Percentiles rank a stretch among this genome's conserved stretches.
phyloP scores from a whole-genome alignment of 2,797 vertebrate genomes.

The Crenichthys baileyi region DNA sequence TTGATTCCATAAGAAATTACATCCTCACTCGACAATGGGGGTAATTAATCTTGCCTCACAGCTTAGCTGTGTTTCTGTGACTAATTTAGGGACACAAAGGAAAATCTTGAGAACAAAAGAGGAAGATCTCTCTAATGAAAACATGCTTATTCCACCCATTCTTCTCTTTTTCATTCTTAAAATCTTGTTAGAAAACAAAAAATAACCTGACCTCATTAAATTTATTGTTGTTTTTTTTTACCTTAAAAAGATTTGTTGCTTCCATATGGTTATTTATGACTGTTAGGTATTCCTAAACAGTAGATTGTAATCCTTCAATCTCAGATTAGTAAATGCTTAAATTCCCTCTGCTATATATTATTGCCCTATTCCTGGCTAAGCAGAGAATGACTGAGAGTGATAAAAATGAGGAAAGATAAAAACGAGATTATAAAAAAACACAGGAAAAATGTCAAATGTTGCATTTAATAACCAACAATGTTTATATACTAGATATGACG shows the following conservation, averaged over 20 bases:
- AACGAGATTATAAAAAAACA: slow-evolving; percentile 3
- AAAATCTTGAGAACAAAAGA: slow-evolving; percentile 27
- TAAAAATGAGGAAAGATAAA: background rate
- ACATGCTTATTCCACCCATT: slow-evolving; percentile 19
- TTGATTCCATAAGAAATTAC: slow-evolving; percentile 60
- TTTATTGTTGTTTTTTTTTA: slow-evolving; percentile 49
- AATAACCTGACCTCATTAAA: slow-evolving; percentile 12
- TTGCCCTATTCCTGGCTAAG: slow-evolving; percentile 34
- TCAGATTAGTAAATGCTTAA: slow-evolving; percentile 58
- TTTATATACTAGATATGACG: background rate
- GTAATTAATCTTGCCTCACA: slow-evolving; percentile 46
- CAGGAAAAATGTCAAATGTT: background rate
- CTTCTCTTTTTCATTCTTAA: slow-evolving; percentile 12
- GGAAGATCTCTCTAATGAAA: slow-evolving; percentile 20
- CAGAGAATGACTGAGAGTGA: slow-evolving; percentile 7
- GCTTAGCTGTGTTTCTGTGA: slow-evolving; percentile 29
- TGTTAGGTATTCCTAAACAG: slow-evolving; percentile 6
- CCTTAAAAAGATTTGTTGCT: slow-evolving; percentile 36
- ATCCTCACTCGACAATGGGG: slow-evolving; percentile 55
- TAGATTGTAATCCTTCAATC: slow-evolving; percentile 55
- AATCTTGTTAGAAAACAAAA: slow-evolving; percentile 4
- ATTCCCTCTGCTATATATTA: slow-evolving; percentile 51
- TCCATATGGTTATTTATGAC: slow-evolving; percentile 57
- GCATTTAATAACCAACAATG: background rate
- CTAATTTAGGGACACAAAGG: slow-evolving; percentile 46